phyloP scores from a whole-genome alignment of 2,888 invertebrate genomes.

The Drymonia ruficornis region DNA sequence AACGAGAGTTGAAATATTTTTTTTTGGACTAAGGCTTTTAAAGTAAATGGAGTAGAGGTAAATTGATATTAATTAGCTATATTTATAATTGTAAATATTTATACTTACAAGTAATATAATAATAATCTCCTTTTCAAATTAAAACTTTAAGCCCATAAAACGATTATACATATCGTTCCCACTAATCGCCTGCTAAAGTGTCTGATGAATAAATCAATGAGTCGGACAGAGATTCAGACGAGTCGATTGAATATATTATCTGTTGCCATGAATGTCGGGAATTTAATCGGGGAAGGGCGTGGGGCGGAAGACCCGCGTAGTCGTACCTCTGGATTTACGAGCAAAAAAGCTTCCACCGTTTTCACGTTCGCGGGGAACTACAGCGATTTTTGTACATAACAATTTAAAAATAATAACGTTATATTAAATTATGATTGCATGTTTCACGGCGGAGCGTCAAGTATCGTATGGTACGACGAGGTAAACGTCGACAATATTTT shows the following conservation, averaged over 20 bases:
- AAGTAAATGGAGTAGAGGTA: too few species aligned
- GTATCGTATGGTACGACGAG: not conserved
- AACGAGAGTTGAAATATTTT: too few species aligned
- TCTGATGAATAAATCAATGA: constrained; percentile 48
- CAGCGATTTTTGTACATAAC: constrained; percentile 47
- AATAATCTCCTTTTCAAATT: not conserved
- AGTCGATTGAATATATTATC: constrained; percentile 65
- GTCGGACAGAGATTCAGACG: constrained; percentile 48
- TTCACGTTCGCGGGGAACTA: constrained; percentile 47
- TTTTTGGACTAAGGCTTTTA: too few species aligned
- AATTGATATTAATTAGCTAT: too few species aligned
- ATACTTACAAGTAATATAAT: too few species aligned
- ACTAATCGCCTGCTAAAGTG: constrained; percentile 19
- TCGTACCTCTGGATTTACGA: constrained; percentile 65
- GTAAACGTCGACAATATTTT: constrained; percentile 8
- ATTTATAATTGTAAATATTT: too few species aligned
- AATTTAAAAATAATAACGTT: constrained; percentile 37
- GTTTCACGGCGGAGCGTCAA: constrained; percentile 7
- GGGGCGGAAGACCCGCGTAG: constrained; percentile 55
- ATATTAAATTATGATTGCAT: constrained; percentile 33
- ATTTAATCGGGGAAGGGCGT: constrained; percentile 63
- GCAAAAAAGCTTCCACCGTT: constrained; percentile 64
- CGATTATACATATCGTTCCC: not conserved
- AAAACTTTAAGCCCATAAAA: not conserved
- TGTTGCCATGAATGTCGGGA: constrained; percentile 63